Conservation (phyloP, 2,113 vertebrate species). For the Athene cunicularia region DNA sequence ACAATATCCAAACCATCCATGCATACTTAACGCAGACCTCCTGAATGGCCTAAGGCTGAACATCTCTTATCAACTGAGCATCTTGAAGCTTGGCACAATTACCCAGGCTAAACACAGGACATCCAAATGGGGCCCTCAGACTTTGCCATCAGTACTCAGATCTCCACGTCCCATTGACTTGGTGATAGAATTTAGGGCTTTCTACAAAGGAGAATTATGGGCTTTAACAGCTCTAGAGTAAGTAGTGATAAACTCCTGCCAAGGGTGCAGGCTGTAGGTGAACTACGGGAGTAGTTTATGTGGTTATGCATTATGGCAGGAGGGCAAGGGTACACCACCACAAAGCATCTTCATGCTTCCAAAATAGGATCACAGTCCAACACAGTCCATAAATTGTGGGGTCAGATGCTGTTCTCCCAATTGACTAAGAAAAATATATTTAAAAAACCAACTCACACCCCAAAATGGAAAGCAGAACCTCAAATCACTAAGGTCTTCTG, state of each 20-base stretch:
- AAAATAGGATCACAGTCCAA: neutral
- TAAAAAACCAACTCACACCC: neutral
- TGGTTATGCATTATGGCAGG: neutral
- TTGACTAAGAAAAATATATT: neutral
- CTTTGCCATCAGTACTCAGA: neutral
- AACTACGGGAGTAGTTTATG: neutral
- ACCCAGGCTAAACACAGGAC: neutral
- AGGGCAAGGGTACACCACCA: neutral
- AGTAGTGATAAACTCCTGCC: neutral
- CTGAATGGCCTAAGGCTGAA: neutral
- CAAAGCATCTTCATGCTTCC: neutral
- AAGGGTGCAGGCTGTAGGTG: neutral
- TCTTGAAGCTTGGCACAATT: neutral
- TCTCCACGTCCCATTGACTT: neutral
- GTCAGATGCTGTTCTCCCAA: neutral
- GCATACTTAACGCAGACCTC: rapidly evolving
- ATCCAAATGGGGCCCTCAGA: neutral
- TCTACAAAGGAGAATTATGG: neutral
- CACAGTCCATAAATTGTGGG: rapidly evolving
- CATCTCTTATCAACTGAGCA: neutral
- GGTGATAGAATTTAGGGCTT: neutral
- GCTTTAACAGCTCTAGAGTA: neutral
- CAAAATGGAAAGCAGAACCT: neutral
- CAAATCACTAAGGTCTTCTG: neutral
- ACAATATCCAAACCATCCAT: neutral